Percentiles rank a stretch among this genome's conserved stretches.
These are phyloP conservation scores for Promerops cafer DNA, from an alignment of 2,113 vertebrate species.

Conservation along the genomic window DNA sequence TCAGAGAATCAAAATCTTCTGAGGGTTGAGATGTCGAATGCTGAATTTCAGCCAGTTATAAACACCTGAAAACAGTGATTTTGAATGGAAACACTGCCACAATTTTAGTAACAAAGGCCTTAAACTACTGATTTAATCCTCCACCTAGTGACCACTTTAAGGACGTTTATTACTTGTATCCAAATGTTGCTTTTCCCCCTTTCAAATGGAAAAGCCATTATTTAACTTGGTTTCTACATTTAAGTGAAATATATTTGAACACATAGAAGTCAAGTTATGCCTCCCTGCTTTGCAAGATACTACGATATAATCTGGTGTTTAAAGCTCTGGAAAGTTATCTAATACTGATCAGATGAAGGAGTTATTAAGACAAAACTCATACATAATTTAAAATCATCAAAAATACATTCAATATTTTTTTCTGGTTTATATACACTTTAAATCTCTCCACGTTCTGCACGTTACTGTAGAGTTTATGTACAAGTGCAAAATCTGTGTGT, in stretches of 20 bases:
- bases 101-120: background rate
- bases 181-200: background rate
- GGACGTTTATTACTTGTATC: background rate
- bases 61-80: background rate
- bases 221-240: background rate
- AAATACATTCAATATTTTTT: slow-evolving; percentile 59
- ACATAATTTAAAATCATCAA: slow-evolving; percentile 56
- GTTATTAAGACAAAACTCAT: slow-evolving; percentile 50
- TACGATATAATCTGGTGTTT: background rate
- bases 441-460: slow-evolving; percentile 38
- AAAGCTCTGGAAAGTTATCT: slow-evolving; percentile 24
- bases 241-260: slow-evolving; percentile 4
- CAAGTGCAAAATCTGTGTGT: slow-evolving; percentile 50
- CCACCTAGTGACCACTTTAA: background rate
- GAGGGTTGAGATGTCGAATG: background rate
- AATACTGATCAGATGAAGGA: slow-evolving; percentile 43
- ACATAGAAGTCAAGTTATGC: background rate
- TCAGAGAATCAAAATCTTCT: background rate
- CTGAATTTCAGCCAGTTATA: background rate
- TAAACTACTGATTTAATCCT: background rate
- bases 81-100: background rate
- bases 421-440: slow-evolving; percentile 57
- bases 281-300: background rate
- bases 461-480: slow-evolving; percentile 49
- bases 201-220: background rate